These are phyloP conservation scores for Mirza zaza DNA, from an alignment of 2,113 vertebrate species.

Conservation along the genomic window DNA sequence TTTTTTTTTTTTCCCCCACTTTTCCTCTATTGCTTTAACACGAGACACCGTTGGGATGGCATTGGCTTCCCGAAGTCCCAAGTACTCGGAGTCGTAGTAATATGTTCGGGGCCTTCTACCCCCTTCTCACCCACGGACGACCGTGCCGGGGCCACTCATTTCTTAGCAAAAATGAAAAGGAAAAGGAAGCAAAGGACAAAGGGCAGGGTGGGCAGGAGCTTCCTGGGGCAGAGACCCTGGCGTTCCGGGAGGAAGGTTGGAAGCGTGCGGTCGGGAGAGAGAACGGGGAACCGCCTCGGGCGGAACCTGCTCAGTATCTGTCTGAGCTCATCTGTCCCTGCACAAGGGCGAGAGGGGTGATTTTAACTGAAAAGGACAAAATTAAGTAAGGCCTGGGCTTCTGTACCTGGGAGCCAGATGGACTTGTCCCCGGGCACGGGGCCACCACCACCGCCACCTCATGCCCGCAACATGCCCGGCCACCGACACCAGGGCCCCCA, in stretches of 20 bases:
- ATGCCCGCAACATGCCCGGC: not conserved
- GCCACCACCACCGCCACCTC: not conserved
- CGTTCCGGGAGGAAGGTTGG: conserved; percentile 24
- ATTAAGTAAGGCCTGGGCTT: conserved; percentile 16
- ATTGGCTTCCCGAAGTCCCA: conserved; percentile 31
- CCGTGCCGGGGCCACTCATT: not conserved
- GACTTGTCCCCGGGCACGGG: not conserved
- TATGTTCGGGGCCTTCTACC: not conserved
- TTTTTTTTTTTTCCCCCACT: conserved; percentile 35
- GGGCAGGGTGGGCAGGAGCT: not conserved
- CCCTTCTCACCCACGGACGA: fast-evolving
- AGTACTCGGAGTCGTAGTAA: not conserved
- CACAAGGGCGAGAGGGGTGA: not conserved
- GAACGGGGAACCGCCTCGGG: not conserved
- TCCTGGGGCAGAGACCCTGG: not conserved
- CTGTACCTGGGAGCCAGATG: not conserved
- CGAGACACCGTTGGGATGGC: not conserved
- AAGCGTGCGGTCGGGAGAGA: not conserved
- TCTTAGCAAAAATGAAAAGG: not conserved
- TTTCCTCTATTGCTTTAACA: conserved; percentile 60
- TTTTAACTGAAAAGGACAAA: conserved; percentile 63
- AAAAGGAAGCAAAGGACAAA: not conserved
- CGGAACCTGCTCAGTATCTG: not conserved
- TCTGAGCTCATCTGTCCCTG: not conserved
- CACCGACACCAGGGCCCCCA: not conserved